Evolutionary conservation across 1,140 invertebrate species (phyloP).

Genomic region (Rhopalosiphum maidis): DNA sequence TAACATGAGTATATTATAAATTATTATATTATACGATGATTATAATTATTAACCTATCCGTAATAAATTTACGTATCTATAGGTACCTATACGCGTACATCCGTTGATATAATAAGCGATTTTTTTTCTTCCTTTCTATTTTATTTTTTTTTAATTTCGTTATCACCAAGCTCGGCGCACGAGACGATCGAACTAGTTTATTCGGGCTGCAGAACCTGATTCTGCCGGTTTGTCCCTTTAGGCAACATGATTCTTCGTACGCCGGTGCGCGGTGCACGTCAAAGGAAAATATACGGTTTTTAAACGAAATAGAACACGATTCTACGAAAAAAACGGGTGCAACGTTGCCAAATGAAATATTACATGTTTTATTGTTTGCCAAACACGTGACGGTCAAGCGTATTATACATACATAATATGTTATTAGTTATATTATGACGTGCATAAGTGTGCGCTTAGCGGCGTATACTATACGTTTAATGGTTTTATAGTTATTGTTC

Average conservation of each 20-base stretch:
- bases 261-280: neutral
- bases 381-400: conserved; percentile 32
- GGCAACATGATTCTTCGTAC: conserved; percentile 29
- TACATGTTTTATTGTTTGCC: conserved; percentile 22
- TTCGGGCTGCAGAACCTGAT: conserved; percentile 13
- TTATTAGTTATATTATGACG: neutral
- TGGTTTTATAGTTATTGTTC: neutral
- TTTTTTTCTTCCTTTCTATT: neutral
- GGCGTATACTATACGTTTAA: neutral
- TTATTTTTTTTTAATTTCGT: neutral
- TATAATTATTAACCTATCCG: neutral
- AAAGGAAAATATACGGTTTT: conserved; percentile 14
- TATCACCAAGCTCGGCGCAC: neutral
- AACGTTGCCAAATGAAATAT: conserved; percentile 27
- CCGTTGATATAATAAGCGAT: neutral
- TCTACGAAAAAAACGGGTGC: conserved; percentile 34
- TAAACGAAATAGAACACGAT: conserved; percentile 16
- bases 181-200: conserved; percentile 22
- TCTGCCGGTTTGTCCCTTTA: conserved; percentile 5
- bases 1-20: too few relatives aligned
- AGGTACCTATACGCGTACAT: neutral
- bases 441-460: neutral
- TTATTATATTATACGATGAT: neutral
- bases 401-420: neutral
- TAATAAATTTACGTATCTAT: neutral